These are phyloP conservation scores for Temnothorax curvispinosus DNA, from an alignment of 1,140 invertebrate species.

Conservation along the genomic window DNA sequence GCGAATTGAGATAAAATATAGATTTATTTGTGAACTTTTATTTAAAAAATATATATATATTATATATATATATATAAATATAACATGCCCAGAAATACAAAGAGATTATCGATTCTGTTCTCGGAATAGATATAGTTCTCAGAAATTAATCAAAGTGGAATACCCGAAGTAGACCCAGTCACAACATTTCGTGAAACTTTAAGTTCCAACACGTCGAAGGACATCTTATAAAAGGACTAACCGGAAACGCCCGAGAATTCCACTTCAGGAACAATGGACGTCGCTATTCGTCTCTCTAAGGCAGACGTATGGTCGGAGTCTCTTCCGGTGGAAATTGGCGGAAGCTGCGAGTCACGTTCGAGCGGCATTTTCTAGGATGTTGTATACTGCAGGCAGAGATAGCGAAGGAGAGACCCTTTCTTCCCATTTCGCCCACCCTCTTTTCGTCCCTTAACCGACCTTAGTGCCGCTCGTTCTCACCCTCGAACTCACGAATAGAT, in stretches of 20 bases:
- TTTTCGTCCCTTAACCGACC: conserved; percentile 47
- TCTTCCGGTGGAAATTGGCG: conserved; percentile 39
- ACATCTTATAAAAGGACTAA: conserved; percentile 9
- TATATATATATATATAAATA: not conserved
- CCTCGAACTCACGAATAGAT: conserved; percentile 15
- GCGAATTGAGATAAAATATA: not conserved
- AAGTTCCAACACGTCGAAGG: not conserved
- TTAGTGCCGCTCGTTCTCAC: conserved; percentile 44
- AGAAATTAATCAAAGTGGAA: not conserved
- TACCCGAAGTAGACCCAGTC: not conserved
- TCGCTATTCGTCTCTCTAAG: conserved; percentile 22
- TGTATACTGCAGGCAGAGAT: not conserved
- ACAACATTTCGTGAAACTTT: conserved; percentile 30
- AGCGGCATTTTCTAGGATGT: not conserved
- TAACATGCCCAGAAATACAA: not conserved
- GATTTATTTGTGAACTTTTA: not conserved
- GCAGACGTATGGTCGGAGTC: conserved; percentile 21
- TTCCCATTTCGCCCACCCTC: not conserved
- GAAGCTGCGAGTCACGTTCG: conserved; percentile 31
- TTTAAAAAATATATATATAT: not conserved
- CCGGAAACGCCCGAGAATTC: conserved; percentile 24
- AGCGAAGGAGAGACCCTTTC: not conserved
- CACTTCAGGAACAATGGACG: conserved; percentile 27
- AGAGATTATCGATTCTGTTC: not conserved
- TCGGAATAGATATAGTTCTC: not conserved